These are phyloP conservation scores for Macropis europaea DNA, from an alignment of 2,888 invertebrate species.

Conservation along the genomic window DNA sequence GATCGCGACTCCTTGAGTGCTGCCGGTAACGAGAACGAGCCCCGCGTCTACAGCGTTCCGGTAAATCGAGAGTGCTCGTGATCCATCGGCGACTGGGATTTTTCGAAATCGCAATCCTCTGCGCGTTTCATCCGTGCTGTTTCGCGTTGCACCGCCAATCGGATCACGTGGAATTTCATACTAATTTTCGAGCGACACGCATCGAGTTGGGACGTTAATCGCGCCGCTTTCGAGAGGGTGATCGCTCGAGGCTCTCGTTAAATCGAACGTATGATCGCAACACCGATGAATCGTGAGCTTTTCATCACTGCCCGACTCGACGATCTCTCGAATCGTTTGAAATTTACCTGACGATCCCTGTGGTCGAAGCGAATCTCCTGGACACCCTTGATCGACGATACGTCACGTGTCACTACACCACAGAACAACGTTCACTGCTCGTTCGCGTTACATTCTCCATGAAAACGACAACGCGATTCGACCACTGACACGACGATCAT, in stretches of 20 bases:
- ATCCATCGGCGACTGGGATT: too few relatives aligned
- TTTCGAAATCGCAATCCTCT: background rate
- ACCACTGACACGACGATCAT: background rate
- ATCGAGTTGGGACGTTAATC: constrained; percentile 35
- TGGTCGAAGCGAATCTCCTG: constrained; percentile 7
- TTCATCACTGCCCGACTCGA: too few relatives aligned
- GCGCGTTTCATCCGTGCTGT: too few relatives aligned
- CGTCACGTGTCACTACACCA: constrained; percentile 64
- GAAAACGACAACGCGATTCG: background rate
- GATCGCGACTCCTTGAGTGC: constrained; percentile 59
- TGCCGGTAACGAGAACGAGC: constrained; percentile 53
- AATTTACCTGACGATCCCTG: constrained; percentile 41
- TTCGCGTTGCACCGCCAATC: too few relatives aligned
- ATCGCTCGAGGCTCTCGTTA: constrained; percentile 5
- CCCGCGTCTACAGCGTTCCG: too few relatives aligned
- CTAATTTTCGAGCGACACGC: constrained; percentile 6
- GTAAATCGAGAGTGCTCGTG: too few relatives aligned
- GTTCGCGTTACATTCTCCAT: constrained; percentile 16
- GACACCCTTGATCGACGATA: constrained; percentile 10
- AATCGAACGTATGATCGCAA: constrained; percentile 33
- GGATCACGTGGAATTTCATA: constrained; percentile 26
- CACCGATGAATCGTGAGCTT: too few relatives aligned
- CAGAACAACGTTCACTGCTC: constrained; percentile 52
- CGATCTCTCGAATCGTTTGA: too few relatives aligned
- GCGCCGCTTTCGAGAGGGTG: constrained; percentile 3